Percentiles rank a stretch among this genome's conserved stretches.
Conservation (phyloP, 2,888 invertebrate species). For the Dicroscelio sp. region DNA sequence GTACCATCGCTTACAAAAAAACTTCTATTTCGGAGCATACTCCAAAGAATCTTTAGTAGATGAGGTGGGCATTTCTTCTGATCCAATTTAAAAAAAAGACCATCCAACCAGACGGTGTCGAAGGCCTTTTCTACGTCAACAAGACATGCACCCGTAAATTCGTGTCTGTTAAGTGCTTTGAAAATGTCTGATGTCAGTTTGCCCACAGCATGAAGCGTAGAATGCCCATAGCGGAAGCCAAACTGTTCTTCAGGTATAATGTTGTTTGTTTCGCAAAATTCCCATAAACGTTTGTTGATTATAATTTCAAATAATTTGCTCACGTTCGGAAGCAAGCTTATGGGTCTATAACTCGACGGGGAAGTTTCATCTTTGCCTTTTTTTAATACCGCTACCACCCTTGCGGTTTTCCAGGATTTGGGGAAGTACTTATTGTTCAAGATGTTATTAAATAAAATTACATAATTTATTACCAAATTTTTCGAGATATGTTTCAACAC, state of each 20-base stretch:
- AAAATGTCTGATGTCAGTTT: background rate
- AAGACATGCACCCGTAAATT: slow-evolving; percentile 41
- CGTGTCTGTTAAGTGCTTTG: background rate
- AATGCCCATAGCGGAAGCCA: slow-evolving; percentile 7
- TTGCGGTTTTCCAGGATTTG: slow-evolving; percentile 13
- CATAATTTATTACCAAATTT: background rate
- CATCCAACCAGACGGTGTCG: too few species aligned
- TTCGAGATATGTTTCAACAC: slow-evolving; percentile 38
- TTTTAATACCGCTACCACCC: slow-evolving; percentile 5
- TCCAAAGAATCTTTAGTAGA: background rate
- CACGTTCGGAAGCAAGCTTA: slow-evolving; percentile 24
- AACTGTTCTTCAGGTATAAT: slow-evolving; percentile 16
- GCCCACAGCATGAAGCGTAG: slow-evolving; percentile 25
- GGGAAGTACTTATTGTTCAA: slow-evolving; percentile 36
- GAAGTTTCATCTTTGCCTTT: slow-evolving; percentile 13
- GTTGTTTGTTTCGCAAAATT: background rate
- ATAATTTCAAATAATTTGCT: slow-evolving; percentile 28
- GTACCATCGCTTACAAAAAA: background rate
- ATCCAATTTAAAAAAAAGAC: background rate
- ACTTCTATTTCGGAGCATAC: background rate
- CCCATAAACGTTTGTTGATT: background rate
- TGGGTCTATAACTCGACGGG: slow-evolving; percentile 24
- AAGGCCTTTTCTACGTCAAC: too few species aligned
- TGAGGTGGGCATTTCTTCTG: background rate
- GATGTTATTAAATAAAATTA: slow-evolving; percentile 28